phyloP scores from a whole-genome alignment of 2,888 invertebrate species.

The Cinara cedri region DNA sequence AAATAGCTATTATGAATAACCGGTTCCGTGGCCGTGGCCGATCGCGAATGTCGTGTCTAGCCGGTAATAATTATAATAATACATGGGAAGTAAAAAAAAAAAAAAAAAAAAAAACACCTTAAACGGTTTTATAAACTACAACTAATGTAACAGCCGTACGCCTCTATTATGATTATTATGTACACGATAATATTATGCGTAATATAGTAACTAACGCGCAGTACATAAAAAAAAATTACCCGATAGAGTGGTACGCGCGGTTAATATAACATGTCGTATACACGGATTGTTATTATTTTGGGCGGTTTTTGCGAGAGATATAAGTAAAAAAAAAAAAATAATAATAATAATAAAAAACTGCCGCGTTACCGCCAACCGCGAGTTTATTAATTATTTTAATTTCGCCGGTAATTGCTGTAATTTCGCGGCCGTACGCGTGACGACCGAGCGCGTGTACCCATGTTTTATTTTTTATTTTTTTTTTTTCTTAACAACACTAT shows the following conservation, averaged over 20 bases:
- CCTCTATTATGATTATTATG: too few species aligned
- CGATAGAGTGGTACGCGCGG: too few species aligned
- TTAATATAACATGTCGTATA: too few species aligned
- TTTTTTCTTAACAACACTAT: too few species aligned
- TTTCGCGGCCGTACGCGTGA: neutral
- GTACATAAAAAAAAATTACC: too few species aligned
- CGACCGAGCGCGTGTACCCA: neutral
- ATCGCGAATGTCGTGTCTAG: neutral
- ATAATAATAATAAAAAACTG: too few species aligned
- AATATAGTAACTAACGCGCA: neutral
- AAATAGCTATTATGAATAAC: neutral
- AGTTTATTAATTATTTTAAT: slow-evolving; percentile 28
- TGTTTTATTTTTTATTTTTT: too few species aligned
- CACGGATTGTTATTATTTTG: too few species aligned
- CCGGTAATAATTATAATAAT: neutral
- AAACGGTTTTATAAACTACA: slow-evolving; percentile 3
- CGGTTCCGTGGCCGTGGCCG: neutral
- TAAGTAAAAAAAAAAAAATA: too few species aligned
- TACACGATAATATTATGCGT: neutral
- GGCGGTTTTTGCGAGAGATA: neutral
- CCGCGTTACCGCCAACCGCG: neutral
- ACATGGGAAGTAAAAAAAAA: neutral
- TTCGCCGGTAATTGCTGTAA: slow-evolving; percentile 3
- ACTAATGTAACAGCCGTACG: too few species aligned
- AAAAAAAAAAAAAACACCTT: too few species aligned